Evolutionary conservation across 2,113 vertebrate genomes (phyloP).

Genomic region (Aegotheles bennettii): DNA sequence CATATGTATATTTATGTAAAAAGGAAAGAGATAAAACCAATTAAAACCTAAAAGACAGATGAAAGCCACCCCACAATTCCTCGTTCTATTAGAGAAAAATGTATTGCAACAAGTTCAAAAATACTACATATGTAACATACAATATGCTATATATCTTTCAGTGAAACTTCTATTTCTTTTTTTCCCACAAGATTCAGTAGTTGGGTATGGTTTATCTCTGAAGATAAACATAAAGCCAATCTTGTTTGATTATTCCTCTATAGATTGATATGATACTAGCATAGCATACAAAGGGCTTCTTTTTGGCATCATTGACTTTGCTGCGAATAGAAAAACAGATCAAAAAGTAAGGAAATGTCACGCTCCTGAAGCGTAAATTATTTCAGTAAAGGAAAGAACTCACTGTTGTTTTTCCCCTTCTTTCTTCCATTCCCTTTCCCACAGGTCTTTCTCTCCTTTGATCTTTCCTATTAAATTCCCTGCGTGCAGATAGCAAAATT

Average conservation of each 20-base stretch:
- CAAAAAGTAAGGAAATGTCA: conserved; percentile 45
- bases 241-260: conserved; percentile 12
- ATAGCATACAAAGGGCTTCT: neutral
- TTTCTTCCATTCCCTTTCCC: neutral
- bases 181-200: neutral
- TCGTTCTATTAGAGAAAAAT: neutral
- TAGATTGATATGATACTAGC: conserved; percentile 27
- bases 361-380: conserved; percentile 1
- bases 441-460: neutral
- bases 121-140: neutral
- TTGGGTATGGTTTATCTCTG: neutral
- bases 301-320: conserved; percentile 38
- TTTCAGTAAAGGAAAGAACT: neutral
- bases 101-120: conserved; percentile 8
- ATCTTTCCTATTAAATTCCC: neutral
- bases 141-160: neutral
- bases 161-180: neutral
- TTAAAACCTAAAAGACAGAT: conserved; percentile 15
- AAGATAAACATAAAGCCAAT: conserved; percentile 1
- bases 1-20: neutral
- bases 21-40: conserved; percentile 41
- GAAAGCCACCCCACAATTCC: neutral
- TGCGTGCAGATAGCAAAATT: neutral
- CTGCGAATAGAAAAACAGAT: conserved; percentile 37
- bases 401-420: neutral